Conservation (phyloP, 2,888 invertebrate genomes). For the Tortricodes alternella region DNA sequence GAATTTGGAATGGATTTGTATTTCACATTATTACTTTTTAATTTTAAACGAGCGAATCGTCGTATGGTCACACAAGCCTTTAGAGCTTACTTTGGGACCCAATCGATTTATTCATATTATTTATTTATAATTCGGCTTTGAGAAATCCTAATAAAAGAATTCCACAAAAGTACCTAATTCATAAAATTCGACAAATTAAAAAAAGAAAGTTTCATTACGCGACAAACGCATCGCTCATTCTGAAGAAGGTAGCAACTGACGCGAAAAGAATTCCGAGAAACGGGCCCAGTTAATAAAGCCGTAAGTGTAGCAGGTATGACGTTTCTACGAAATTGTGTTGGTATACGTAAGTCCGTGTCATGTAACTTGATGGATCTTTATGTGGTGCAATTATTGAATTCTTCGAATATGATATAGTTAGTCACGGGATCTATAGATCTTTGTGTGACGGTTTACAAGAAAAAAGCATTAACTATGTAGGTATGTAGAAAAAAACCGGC, state of each 20-base stretch:
- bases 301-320: not conserved
- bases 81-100: no score
- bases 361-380: not conserved
- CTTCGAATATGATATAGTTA: no score
- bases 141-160: no score
- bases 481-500: no score
- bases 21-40: no score
- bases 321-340: not conserved
- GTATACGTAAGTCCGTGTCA: not conserved
- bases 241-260: slow-evolving; percentile 5
- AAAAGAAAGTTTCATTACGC: not conserved
- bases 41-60: no score
- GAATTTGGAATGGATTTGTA: no score
- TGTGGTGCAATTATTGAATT: not conserved
- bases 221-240: slow-evolving; percentile 4
- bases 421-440: no score
- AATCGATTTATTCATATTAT: no score
- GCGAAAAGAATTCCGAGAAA: not conserved
- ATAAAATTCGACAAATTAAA: not conserved
- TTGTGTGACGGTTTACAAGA: no score
- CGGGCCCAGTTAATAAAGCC: slow-evolving; percentile 3
- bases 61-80: no score
- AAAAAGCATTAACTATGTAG: no score
- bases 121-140: not conserved
- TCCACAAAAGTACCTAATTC: not conserved